Evolutionary conservation across 2,888 invertebrate genomes (phyloP).

Genomic region (Epirrita christyi): DNA sequence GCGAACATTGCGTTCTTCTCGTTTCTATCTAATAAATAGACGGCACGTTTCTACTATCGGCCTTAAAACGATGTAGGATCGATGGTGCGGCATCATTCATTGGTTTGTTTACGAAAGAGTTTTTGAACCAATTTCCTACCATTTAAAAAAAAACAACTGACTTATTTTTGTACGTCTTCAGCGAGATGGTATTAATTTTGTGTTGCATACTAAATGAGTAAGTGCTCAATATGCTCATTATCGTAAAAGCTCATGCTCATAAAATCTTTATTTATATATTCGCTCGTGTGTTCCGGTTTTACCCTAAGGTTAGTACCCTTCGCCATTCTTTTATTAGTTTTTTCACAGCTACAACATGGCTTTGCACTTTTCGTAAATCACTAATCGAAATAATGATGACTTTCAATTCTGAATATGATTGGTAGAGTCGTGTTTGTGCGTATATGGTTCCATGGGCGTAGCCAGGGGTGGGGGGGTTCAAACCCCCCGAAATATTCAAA

Average conservation of each 20-base stretch:
- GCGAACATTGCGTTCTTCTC: constrained; percentile 9
- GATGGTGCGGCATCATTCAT: constrained; percentile 16
- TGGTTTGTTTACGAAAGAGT: constrained; percentile 13
- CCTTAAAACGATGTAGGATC: constrained; percentile 10
- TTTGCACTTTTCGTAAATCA: constrained; percentile 33
- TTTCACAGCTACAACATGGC: constrained; percentile 35
- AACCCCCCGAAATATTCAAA: too few relatives aligned
- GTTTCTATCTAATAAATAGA: constrained; percentile 19
- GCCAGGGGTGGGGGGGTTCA: too few relatives aligned
- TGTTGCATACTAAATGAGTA: neutral
- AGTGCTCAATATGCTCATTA: constrained; percentile 9
- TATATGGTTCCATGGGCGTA: neutral
- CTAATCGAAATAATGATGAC: neutral
- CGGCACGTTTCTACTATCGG: constrained; percentile 12
- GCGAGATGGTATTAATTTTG: neutral
- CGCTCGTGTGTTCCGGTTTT: constrained; percentile 13
- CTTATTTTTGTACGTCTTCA: neutral
- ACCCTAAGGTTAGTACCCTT: constrained; percentile 27
- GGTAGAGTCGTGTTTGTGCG: neutral
- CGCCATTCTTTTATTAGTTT: constrained; percentile 29
- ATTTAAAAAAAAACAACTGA: too few relatives aligned
- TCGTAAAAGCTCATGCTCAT: constrained; percentile 20
- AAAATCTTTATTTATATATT: constrained; percentile 20
- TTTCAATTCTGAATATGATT: neutral
- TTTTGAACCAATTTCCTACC: too few relatives aligned